Evolutionary conservation across 1,140 invertebrate genomes (phyloP).

Genomic region (Marisa cornuarietis): DNA sequence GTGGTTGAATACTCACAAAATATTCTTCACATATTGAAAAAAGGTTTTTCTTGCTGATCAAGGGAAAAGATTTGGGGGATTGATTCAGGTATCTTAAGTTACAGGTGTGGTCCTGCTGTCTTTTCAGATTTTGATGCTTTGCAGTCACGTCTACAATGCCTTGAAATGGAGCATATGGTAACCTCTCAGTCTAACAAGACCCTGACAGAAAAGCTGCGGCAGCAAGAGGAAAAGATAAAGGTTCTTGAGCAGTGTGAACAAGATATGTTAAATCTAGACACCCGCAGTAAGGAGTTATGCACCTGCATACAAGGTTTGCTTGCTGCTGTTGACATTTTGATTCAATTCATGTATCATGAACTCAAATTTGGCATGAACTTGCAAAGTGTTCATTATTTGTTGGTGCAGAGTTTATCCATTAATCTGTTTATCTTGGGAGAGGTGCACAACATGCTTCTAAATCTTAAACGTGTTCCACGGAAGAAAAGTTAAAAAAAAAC

Average conservation of each 20-base stretch:
- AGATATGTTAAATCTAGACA: slow-evolving; percentile 13
- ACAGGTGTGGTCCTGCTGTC: not conserved
- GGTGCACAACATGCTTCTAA: too few species aligned
- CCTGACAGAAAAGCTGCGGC: slow-evolving; percentile 15
- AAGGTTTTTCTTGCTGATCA: too few species aligned
- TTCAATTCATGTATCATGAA: too few species aligned
- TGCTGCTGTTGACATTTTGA: too few species aligned
- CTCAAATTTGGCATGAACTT: not conserved
- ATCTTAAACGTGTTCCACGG: too few species aligned
- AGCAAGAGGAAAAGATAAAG: slow-evolving; percentile 11
- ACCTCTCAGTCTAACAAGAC: slow-evolving; percentile 28
- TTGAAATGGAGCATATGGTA: slow-evolving; percentile 37
- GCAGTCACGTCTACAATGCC: slow-evolving; percentile 26
- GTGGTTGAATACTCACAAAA: too few species aligned
- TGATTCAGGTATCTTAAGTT: too few species aligned
- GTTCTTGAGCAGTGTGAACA: slow-evolving; percentile 13
- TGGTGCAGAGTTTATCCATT: too few species aligned
- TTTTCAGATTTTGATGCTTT: slow-evolving; percentile 21
- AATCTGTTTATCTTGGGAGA: too few species aligned
- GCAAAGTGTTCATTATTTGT: not conserved
- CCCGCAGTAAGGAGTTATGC: slow-evolving; percentile 4
- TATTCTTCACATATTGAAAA: too few species aligned
- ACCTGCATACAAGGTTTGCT: slow-evolving; percentile 9
- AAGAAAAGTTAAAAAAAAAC: too few species aligned
- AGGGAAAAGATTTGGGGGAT: too few species aligned